A percentile compares a stretch with the other conserved stretches of the same genome.
Evolutionary conservation across 2,888 invertebrate genomes (phyloP).

Genomic region (Napeogenes inachia): DNA sequence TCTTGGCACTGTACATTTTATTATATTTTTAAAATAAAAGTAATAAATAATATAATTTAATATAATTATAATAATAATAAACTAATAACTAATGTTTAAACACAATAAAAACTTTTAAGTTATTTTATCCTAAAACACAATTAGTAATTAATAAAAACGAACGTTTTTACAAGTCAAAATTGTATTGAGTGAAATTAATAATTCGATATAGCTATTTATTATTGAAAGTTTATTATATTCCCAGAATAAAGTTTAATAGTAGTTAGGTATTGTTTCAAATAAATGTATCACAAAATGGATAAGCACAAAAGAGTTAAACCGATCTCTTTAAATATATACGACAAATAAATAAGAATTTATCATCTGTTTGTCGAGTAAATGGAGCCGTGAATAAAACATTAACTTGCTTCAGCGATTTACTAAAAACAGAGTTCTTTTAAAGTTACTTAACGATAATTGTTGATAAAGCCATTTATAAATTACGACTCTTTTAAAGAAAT

Average conservation of each 20-base stretch:
- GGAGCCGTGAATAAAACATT: constrained; percentile 22
- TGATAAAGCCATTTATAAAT: constrained; percentile 8
- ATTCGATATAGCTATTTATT: no score
- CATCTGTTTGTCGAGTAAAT: constrained; percentile 13
- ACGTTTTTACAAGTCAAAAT: no score
- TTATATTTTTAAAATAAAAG: neutral
- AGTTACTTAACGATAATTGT: constrained; percentile 6
- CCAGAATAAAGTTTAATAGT: no score
- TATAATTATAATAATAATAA: no score
- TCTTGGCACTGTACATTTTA: neutral
- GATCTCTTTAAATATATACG: neutral
- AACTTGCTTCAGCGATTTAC: constrained; percentile 17
- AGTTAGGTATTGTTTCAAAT: neutral
- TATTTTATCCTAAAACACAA: no score
- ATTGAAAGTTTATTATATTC: no score
- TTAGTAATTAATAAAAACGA: no score
- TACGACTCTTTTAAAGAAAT: no score
- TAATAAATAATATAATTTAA: no score
- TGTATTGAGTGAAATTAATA: no score
- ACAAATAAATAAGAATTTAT: constrained; percentile 5
- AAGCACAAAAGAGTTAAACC: neutral
- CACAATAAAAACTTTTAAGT: no score
- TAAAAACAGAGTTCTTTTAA: constrained; percentile 18
- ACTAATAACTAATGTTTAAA: no score
- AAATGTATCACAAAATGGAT: neutral